Conservation (phyloP, 2,113 vertebrate genomes). For the Chaetura pelagica region DNA sequence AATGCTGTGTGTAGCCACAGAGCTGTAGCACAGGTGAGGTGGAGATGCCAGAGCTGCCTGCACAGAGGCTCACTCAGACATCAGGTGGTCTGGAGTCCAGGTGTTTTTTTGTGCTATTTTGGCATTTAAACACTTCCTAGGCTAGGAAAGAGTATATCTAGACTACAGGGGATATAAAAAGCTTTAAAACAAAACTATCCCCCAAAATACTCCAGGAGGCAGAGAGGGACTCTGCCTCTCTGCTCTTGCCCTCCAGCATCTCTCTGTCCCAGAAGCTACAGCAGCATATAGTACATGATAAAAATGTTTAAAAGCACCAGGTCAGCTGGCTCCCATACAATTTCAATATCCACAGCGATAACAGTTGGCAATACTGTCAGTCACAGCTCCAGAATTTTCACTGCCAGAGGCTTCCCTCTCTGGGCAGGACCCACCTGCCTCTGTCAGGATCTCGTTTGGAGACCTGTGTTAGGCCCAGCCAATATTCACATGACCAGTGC, state of each 20-base stretch:
- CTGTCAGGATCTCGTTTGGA: not conserved
- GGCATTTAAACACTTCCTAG: not conserved
- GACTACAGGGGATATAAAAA: not conserved
- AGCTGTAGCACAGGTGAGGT: not conserved
- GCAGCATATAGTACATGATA: not conserved
- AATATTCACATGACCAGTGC: accelerated
- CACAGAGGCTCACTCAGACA: not conserved
- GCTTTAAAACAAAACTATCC: not conserved
- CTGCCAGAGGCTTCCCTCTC: not conserved
- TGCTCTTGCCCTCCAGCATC: not conserved
- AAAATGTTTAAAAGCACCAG: not conserved
- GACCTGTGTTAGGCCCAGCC: not conserved
- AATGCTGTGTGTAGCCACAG: accelerated
- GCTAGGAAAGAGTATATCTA: not conserved
- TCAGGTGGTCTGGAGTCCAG: not conserved
- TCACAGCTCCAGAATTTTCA: not conserved
- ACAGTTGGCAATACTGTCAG: not conserved
- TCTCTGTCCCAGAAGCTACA: not conserved
- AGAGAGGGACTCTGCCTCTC: not conserved
- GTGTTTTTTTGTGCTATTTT: not conserved
- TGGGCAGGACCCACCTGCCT: not conserved
- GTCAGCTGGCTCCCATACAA: not conserved
- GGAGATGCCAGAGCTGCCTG: not conserved
- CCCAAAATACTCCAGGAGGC: not conserved
- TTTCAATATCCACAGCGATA: not conserved